Base-by-base conservation (phyloP, 2,797 vertebrate species). In the Labeo calbasu region DNA sequence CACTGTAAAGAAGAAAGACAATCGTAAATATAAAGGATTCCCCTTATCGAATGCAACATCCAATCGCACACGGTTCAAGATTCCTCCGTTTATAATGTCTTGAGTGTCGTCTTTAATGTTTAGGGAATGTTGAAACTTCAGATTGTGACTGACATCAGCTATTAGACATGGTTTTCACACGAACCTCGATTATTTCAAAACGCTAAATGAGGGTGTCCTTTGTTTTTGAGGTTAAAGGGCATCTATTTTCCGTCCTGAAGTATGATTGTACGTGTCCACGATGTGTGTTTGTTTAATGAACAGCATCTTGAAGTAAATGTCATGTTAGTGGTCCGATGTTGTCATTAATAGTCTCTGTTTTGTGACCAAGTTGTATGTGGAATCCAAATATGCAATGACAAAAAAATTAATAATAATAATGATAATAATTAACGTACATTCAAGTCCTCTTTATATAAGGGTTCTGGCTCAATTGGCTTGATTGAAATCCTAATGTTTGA, bases 301-400 rank as follows among this genome's bases (percentile, higher is more conserved):
- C 79, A 86, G 75, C 85, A 86, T 88, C 87, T 86, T 81, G 68
- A 79, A 82, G 76, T 88, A 89, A 88, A 82, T 88, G 90, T 90
- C 90, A 83, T 88, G 79, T 92, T 72, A 84, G 88, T 91, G 87
- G 89, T 88, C 69, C 36, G 81, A 84, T 89, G 86, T 92, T 87
- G 73, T 89, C 81, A 87, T 59, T 81, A 43, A 82, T 79, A 53
- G 77, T 89, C 87, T 87, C 77, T 89, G 88, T 91, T 91, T 91
- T 79, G 86, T 88, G 75, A 19, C 63, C 53, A 86, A 88, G 77
- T 83, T 25, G 81, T 84, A 81, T 91, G 83, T 88, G 82, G 79
- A 61, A 84, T 87, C 76, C 81, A 88, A 84, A 86, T 86, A 89
- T 89, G 82, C 85, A 90, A 88, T 59, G 63, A 57, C 51, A 28